Base-by-base conservation (phyloP, 2,797 vertebrate genomes). In the Molossus alvarezi region DNA sequence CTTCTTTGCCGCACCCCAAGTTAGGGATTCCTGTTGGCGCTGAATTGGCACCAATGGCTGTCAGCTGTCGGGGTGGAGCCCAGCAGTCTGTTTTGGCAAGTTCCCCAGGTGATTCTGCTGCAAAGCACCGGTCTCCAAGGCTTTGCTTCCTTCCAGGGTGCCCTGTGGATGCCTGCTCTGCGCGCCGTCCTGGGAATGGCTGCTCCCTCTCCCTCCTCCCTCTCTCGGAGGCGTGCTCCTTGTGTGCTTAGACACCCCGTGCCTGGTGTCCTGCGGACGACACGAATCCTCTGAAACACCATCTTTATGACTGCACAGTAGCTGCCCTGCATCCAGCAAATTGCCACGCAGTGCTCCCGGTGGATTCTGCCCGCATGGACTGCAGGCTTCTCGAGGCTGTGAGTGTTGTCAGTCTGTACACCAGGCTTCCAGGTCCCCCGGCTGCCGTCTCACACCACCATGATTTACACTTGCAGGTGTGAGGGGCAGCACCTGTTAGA, bases 391-490 rank as follows among this genome's bases (percentile, higher is more conserved):
- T 76, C 0, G 0, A 93, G 72, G 72, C 3, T 96, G 91, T 96
- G 71, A 95, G 95, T 95, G 72, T 94, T 89, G 97, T 83, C 76
- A 89, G 75, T 80, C 92, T 86, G 57, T 82, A 96, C 96, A 95
- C 76, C 6, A 21, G 90, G 65, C 73, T 87, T 65, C 29, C 37
- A 3, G 75, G 82, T 55, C 91, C n/a, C 85, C 62, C 25, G 0
- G 67, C 41, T 82, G 72, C 82, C 53, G 8, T 77, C 94, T 89
- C 37, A 1, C 2, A 58, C 75, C 9, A 29, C 37, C 3, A 60
- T 96, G 96, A 98, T 98, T 98, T 98, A 96, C 89, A 80, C 75
- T 65, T 84, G 29, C 82, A 96, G 92, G 95, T 98, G 13, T 96
- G 95, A 97, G 91, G 88, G 95, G 73, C 93, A 97, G 96, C 95